phyloP scores from a whole-genome alignment of 2,888 invertebrate species.

The Meiosimyza platycephala region DNA sequence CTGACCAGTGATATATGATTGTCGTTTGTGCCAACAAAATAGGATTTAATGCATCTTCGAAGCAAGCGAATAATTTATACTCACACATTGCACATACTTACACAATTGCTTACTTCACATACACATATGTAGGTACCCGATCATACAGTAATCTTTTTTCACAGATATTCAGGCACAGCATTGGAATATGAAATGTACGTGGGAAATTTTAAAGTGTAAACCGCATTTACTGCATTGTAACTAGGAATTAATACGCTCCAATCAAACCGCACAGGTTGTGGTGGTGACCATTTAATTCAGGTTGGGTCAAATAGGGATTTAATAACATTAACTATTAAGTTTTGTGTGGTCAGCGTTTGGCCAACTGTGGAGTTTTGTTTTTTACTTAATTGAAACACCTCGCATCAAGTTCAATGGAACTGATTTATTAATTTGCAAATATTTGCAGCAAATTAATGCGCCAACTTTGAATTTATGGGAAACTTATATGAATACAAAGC shows the following conservation, averaged over 20 bases:
- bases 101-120: background rate
- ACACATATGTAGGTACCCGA: background rate
- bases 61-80: slow-evolving; percentile 33
- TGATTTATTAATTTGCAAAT: too few species aligned
- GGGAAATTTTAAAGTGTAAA: slow-evolving; percentile 19
- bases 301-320: too few species aligned
- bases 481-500: too few species aligned
- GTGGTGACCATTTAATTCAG: too few species aligned
- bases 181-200: slow-evolving; percentile 11
- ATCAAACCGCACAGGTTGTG: too few species aligned
- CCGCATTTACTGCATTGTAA: background rate
- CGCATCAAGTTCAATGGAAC: too few species aligned
- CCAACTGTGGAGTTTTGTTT: too few species aligned
- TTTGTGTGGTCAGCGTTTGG: too few species aligned
- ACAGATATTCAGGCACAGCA: background rate
- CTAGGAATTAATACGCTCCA: slow-evolving; percentile 1
- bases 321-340: too few species aligned
- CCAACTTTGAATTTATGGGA: too few species aligned
- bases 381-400: too few species aligned
- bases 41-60: slow-evolving; percentile 35
- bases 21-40: slow-evolving; percentile 23
- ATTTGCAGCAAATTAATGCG: too few species aligned
- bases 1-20: slow-evolving; percentile 25
- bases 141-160: background rate
- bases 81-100: slow-evolving; percentile 7